Evolutionary conservation across 1,140 invertebrate species (phyloP).

Genomic region (Platyura marginata): DNA sequence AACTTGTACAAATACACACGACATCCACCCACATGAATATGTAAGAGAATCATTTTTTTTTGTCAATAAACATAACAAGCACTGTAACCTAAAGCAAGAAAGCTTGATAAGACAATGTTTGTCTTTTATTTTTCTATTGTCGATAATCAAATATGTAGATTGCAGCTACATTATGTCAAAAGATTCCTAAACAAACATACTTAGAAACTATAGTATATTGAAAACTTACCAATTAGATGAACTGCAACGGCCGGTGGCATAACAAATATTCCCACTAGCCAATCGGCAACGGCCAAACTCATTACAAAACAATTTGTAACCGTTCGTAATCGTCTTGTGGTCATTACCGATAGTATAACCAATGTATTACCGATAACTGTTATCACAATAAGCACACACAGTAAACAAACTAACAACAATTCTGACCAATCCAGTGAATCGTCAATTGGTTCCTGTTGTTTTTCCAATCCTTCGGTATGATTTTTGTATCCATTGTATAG

Average conservation of each 20-base stretch:
- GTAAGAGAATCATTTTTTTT: no score
- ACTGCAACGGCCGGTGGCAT: conserved; percentile 81
- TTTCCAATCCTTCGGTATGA: background rate
- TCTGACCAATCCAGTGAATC: background rate
- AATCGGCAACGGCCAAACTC: conserved; percentile 77
- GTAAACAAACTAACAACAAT: background rate
- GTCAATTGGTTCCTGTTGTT: background rate
- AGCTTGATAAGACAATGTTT: no score
- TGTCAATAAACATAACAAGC: no score
- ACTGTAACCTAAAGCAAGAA: no score
- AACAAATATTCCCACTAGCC: conserved; percentile 78
- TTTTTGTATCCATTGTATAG: background rate
- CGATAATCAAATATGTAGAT: background rate
- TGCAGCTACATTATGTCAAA: no score
- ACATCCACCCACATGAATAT: no score
- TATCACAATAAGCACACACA: background rate
- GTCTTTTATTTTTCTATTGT: background rate
- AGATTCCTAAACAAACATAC: background rate
- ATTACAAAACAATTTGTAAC: conserved; percentile 93
- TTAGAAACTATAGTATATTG: background rate
- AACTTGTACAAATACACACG: no score
- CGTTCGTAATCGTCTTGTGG: conserved; percentile 72
- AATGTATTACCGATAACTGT: conserved; percentile 48
- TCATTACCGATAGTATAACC: conserved; percentile 78
- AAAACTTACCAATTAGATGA: conserved; percentile 38